These are phyloP conservation scores for Cottus gobio DNA, from an alignment of 2,113 vertebrate genomes.

Conservation along the genomic window DNA sequence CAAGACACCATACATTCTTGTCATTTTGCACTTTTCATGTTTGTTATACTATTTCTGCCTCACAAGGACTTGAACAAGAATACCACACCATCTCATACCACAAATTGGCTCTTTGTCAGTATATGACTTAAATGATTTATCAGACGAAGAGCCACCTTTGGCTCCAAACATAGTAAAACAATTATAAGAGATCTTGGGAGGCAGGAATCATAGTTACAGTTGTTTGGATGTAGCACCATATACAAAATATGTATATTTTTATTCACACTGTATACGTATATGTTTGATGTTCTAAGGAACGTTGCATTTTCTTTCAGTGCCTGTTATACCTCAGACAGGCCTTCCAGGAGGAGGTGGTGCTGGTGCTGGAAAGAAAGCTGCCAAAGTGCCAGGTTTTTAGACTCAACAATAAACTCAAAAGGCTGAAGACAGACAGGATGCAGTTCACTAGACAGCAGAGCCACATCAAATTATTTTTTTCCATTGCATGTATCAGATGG, in stretches of 20 bases:
- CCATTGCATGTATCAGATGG: conserved; percentile 9
- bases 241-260: not conserved
- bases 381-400: conserved; percentile 85
- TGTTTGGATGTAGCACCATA: conserved; percentile 18
- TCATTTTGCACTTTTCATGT: not conserved
- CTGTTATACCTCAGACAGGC: conserved; percentile 84
- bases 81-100: not conserved
- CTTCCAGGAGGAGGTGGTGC: conserved; percentile 74
- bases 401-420: conserved; percentile 53
- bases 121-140: not conserved
- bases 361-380: conserved; percentile 77
- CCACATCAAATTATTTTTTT: conserved; percentile 26
- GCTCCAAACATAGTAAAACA: not conserved
- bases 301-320: conserved; percentile 54
- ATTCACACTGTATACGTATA: conserved; percentile 25
- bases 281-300: conserved; percentile 28
- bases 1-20: conserved; percentile 31
- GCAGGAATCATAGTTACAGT: conserved; percentile 31
- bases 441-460: conserved; percentile 9
- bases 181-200: not conserved
- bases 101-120: conserved; percentile 6
- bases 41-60: conserved; percentile 7
- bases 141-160: conserved; percentile 1
- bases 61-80: not conserved
- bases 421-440: conserved; percentile 49